Percentiles rank a stretch among this genome's conserved stretches.
Evolutionary conservation across 2,888 invertebrate genomes (phyloP).

Genomic region (Rhagonycha lutea): DNA sequence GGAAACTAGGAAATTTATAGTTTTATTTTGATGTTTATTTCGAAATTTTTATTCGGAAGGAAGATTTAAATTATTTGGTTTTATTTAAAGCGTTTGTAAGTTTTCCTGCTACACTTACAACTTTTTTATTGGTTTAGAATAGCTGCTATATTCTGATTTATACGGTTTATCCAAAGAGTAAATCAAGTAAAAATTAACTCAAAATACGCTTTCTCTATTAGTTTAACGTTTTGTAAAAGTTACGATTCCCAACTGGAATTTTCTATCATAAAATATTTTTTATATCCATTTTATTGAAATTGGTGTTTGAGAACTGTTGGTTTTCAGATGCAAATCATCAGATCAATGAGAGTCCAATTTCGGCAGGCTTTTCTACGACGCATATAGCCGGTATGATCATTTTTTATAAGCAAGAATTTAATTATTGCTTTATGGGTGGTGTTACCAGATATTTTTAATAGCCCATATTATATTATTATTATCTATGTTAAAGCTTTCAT

Average conservation of each 20-base stretch:
- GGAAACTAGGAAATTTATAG: background rate
- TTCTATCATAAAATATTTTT: background rate
- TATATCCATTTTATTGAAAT: background rate
- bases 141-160: background rate
- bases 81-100: background rate
- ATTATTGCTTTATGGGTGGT: background rate
- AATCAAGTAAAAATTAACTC: background rate
- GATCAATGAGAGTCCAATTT: conserved; percentile 21
- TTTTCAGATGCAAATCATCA: conserved; percentile 29
- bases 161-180: background rate
- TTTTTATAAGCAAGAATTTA: background rate
- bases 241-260: background rate
- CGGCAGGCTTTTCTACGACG: conserved; percentile 19
- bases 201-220: background rate
- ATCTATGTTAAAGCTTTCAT: background rate
- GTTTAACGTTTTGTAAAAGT: background rate
- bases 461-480: background rate
- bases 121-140: background rate
- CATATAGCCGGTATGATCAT: conserved; percentile 24
- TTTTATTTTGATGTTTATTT: background rate
- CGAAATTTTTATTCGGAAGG: background rate
- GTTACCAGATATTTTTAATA: background rate
- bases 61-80: background rate
- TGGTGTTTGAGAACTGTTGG: conserved; percentile 17
- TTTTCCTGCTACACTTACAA: background rate